These are phyloP conservation scores for Semnornis frantzii DNA, from an alignment of 2,113 vertebrate genomes.

Conservation along the genomic window DNA sequence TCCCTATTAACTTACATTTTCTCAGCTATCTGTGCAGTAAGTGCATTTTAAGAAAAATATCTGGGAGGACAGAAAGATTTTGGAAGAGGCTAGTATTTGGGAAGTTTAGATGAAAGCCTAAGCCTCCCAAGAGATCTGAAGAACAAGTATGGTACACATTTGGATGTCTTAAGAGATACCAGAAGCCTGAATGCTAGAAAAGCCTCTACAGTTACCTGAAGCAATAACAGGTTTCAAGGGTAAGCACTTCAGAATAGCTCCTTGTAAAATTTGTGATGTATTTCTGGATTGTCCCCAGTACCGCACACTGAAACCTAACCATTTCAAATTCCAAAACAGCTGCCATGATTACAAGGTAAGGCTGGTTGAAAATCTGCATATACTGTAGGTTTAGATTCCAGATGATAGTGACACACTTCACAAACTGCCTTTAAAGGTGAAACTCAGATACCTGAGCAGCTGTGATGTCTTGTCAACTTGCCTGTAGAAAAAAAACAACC, in stretches of 20 bases:
- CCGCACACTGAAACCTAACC: not conserved
- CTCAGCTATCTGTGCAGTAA: not conserved
- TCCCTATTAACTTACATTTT: not conserved
- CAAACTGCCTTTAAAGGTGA: not conserved
- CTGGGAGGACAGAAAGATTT: not conserved
- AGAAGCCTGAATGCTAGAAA: not conserved
- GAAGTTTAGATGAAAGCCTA: not conserved
- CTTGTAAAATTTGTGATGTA: not conserved
- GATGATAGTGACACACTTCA: not conserved
- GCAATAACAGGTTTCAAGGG: not conserved
- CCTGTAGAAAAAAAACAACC: not conserved
- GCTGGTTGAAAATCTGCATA: not conserved
- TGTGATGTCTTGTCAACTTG: not conserved
- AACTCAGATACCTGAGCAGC: not conserved
- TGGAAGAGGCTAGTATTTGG: not conserved
- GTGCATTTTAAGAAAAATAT: not conserved
- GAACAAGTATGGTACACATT: not conserved
- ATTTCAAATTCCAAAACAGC: not conserved
- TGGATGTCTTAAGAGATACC: not conserved
- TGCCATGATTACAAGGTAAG: not conserved
- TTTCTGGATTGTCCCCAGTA: not conserved
- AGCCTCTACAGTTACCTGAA: not conserved
- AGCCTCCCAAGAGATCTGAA: not conserved
- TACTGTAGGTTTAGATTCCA: not conserved
- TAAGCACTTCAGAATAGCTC: not conserved